A percentile compares a stretch with the other conserved stretches of the same genome.
Evolutionary conservation across 2,113 vertebrate species (phyloP).

Genomic region (Stictonetta naevosa): DNA sequence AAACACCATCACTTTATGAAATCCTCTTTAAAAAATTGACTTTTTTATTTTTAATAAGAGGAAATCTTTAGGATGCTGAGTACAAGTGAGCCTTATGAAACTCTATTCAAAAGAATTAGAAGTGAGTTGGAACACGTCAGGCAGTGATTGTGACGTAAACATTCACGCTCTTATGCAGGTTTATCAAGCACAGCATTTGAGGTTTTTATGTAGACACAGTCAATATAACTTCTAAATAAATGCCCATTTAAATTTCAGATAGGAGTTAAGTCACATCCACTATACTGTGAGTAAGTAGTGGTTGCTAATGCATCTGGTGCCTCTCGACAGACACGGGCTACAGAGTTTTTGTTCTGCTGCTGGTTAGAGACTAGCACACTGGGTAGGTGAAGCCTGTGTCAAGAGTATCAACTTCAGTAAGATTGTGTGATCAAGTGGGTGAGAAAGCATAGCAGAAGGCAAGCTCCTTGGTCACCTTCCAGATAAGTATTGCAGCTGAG

Average conservation of each 20-base stretch:
- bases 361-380: background rate
- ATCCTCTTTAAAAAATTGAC: background rate
- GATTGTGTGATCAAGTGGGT: background rate
- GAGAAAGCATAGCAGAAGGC: background rate
- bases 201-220: conserved; percentile 42
- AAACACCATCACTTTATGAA: conserved; percentile 4
- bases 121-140: conserved; percentile 48
- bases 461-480: background rate
- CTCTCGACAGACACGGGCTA: background rate
- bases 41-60: background rate
- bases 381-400: background rate
- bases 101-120: conserved; percentile 43
- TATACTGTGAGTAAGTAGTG: background rate
- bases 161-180: conserved; percentile 22
- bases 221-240: conserved; percentile 43
- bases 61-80: conserved; percentile 7
- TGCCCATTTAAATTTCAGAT: background rate
- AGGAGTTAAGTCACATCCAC: background rate
- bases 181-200: conserved; percentile 42
- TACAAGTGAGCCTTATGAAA: conserved; percentile 45
- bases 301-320: background rate
- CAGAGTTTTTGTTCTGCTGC: background rate
- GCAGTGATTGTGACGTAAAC: conserved; percentile 27
- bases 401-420: background rate
- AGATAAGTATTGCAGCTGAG: background rate